Evolutionary conservation across 2,888 invertebrate species (phyloP).

Genomic region (Stratiomys singularior): DNA sequence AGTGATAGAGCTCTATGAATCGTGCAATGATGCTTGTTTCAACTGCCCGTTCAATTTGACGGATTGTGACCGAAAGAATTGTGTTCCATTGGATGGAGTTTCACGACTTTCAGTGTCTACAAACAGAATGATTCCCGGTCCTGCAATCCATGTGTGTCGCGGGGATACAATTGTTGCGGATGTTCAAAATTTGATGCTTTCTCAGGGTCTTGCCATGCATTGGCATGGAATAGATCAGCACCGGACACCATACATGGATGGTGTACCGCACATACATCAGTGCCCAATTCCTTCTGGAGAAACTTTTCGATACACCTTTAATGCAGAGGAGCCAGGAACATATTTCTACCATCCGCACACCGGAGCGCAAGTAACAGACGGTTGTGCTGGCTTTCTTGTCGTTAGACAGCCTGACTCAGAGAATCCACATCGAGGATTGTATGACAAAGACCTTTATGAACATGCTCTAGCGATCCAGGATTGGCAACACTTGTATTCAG

Average conservation of each 20-base stretch:
- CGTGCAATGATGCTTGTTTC: background rate
- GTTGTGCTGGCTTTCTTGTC: slow-evolving; percentile 78
- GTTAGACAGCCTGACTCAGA: slow-evolving; percentile 73
- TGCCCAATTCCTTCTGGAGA: slow-evolving; percentile 80
- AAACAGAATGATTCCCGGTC: slow-evolving; percentile 67
- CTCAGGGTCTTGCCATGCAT: slow-evolving; percentile 83
- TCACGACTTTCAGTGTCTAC: slow-evolving; percentile 65
- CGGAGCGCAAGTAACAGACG: slow-evolving; percentile 84
- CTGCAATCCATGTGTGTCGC: slow-evolving; percentile 71
- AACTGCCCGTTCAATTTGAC: slow-evolving; percentile 22
- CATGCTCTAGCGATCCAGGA: slow-evolving; percentile 79
- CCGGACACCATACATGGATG: slow-evolving; percentile 83
- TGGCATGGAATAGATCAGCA: slow-evolving; percentile 89
- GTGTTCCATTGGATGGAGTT: slow-evolving; percentile 67
- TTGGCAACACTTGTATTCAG: slow-evolving; percentile 76
- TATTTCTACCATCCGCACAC: slow-evolving; percentile 80
- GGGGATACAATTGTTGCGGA: slow-evolving; percentile 83
- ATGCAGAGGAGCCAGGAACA: slow-evolving; percentile 77
- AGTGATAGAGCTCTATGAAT: background rate
- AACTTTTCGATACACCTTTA: slow-evolving; percentile 75
- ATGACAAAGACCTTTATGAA: slow-evolving; percentile 74
- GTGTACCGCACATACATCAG: slow-evolving; percentile 84
- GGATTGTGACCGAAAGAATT: slow-evolving; percentile 67
- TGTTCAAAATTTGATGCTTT: slow-evolving; percentile 78
- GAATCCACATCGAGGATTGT: slow-evolving; percentile 71